Base-by-base conservation (phyloP, 92 coral and sea anemone genomes). In the Palythoa grandis region DNA sequence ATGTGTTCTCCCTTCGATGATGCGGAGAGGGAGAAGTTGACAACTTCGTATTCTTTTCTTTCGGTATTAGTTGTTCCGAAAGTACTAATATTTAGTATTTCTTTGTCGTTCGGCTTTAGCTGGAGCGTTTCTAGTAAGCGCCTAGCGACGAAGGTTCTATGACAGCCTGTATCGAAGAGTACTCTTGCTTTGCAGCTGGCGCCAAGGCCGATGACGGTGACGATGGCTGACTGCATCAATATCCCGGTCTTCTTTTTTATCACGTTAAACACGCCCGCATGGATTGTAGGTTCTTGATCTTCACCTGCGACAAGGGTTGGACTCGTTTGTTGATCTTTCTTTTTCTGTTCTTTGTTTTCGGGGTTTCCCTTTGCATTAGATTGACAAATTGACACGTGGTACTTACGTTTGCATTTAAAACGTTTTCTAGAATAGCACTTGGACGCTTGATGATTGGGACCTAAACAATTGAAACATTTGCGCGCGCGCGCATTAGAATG, bases 381-480 rank as follows among this genome's bases (percentile, higher is more conserved):
- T 37, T 47, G 25, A 47, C 80, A 76, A 76, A 76, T 76, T 12
- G 82, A 76, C 25, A 50, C 13, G 11, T 76, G 82, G n/a, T 76
- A 63, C 67, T 76, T 76, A 52, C 82, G 17, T 76, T 76, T 76
- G 66, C 67, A 76, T 76, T 76, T 48, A 3, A n/a, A 11, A n/a
- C 39, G 38, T 70, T 70, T 70, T 19, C n/a, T 70, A 70, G 52
- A 70, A 38, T 35, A 70, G 75, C 75, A 38, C 52, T 13, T 70
- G 47, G 75, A 76, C 17, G 75, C 75, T 12, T 70, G 75, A 70
- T 38, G 75, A 70, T 70, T 66, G 9, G 20, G 23, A 13, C 78
- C 78, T 13, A 73, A 50, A 73, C 78, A 25, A 73, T 73, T 73
- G 54, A 65, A 65, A 8, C 70, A 65, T 65, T 20, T 65, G n/a